Evolutionary conservation across 2,888 invertebrate species (phyloP), one percentile per base, ranked within the genome.

Genomic region (Lordiphosa andalusiaca): DNA sequence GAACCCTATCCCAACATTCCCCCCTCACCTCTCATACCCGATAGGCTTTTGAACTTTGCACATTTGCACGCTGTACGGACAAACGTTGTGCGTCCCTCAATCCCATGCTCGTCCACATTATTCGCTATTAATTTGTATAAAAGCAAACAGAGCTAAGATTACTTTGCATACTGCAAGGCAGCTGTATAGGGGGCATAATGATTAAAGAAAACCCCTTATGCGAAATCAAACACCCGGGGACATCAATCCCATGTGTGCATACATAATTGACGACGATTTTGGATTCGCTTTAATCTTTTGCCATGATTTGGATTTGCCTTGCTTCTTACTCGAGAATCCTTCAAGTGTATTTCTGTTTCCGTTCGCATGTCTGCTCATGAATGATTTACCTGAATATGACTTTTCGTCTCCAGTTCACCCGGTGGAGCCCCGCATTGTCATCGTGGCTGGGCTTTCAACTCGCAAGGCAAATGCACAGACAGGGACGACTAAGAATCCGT

Each of bases 71-170:
- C 33, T 40, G 33, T 12, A 21, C 40, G 50, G 50, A 21, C 39
- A 50, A 30, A 35, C 35, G 30, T 30, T 51, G 48, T 30, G 49
- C 53, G 13, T 12, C 16, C 16, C 12, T 49, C 35, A 33, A 36
- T 30, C 41, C n/a, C 39, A 35, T 47, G 53, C 53, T 36, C 40
- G n/a, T 48, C 16, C 40, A 51, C 52, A 72, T 70, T 73, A 72
- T 66, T 67, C 61, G 73, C 66, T 75, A 71, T 75, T 74, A 74
- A 74, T 75, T 75, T 75, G 63, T 73, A 62, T 66, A 62, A 75
- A 73, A 71, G 74, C 74, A 74, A 72, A 74, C 73, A 73, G 38
- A 47, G 44, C 67, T 57, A 30, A 69, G 66, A 73, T 73, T 68
- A 56, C 63, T 51, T 41, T 61, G 60, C 53, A 57, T 53, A 53